Base-by-base conservation (phyloP, 2,888 invertebrate genomes). In the Danaus chrysippus region DNA sequence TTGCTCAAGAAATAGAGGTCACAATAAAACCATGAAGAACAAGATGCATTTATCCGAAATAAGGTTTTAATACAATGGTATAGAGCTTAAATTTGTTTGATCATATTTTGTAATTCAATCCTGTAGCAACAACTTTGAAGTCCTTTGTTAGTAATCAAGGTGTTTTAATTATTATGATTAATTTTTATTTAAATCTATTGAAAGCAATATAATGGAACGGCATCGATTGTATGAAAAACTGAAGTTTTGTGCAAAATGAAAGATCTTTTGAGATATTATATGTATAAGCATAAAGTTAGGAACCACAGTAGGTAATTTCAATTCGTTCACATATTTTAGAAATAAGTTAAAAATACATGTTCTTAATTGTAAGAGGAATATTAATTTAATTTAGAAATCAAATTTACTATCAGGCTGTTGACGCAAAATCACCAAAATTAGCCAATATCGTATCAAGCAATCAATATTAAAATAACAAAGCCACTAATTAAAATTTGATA, bases 141-240 rank as follows among this genome's bases (percentile, higher is more conserved):
- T 49, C 49, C 17, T 49, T 43, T 43, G 11, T 49, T 49, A 17
- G 49, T 49, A 49, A 49, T 49, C 49, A 49, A 15, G n/a, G 49
- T 15, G 17, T 17, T 49, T 17, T 17, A 34, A 34, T 34, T 34
- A 49, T 46, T 46, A 46, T 49, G 17, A 49, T 49, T 49, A 49
- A 17, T 17, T 17, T 49, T 49, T 2, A 15, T 15, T 15, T 15
- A 49, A 49, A 49, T 9, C 6, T 13, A 13, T 49, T 17, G 17
- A 49, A 49, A 15, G 13, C 2, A 46, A 46, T 46, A 46, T n/a
- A n/a, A 34, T 34, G 23, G 23, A 46, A 46, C 15, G 8, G n/a
- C 1, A 5, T 15, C n/a, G n/a, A 15, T n/a, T 15, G 15, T 13
- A 46, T 8, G 12, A 13, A 46, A 10, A 15, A 46, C 10, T n/a